Evolutionary conservation across 2,888 invertebrate genomes (phyloP).

Genomic region (Troides helena): DNA sequence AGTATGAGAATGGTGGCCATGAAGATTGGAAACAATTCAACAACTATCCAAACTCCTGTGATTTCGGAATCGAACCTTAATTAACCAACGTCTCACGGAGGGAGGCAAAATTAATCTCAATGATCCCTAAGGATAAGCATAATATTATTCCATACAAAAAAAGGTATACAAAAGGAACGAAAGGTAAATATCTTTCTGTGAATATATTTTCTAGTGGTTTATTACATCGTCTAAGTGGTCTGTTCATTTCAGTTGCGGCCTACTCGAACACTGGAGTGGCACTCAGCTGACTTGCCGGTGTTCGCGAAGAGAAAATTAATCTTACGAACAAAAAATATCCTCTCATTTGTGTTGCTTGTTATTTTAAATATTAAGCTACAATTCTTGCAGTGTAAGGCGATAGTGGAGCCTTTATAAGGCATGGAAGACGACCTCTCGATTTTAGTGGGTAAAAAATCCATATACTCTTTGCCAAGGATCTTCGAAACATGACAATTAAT

Average conservation of each 20-base stretch:
- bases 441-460: neutral
- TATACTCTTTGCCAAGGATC: too few species aligned
- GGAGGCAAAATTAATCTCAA: neutral
- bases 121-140: neutral
- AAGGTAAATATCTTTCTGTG: conserved; percentile 39
- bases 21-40: too few species aligned
- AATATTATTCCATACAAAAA: conserved; percentile 12
- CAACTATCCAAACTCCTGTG: too few species aligned
- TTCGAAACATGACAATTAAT: too few species aligned
- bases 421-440: too few species aligned
- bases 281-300: conserved; percentile 39
- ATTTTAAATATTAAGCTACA: neutral
- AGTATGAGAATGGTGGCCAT: too few species aligned
- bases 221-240: conserved; percentile 68
- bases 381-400: neutral
- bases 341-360: conserved; percentile 9
- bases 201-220: conserved; percentile 56
- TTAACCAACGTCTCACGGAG: neutral
- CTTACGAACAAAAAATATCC: conserved; percentile 33
- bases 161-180: conserved; percentile 32
- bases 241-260: conserved; percentile 66
- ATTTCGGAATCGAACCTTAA: too few species aligned
- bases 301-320: conserved; percentile 45
- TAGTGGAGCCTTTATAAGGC: neutral
- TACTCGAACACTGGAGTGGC: conserved; percentile 51